These are phyloP conservation scores for Parambassis ranga DNA, from an alignment of 2,797 vertebrate species.

Conservation along the genomic window DNA sequence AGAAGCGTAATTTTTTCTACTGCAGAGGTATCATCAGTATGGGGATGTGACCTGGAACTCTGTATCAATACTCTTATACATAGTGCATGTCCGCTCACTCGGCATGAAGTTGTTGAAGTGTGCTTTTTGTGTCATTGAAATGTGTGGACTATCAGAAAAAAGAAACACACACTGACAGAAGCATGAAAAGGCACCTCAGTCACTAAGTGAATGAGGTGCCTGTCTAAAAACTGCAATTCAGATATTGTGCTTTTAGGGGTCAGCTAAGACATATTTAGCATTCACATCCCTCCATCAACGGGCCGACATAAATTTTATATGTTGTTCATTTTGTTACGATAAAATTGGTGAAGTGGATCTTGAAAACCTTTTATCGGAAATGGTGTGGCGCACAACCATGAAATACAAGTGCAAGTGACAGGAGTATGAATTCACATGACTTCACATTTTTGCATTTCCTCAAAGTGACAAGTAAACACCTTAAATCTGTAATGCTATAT, in stretches of 20 bases:
- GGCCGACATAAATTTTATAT: conserved; percentile 84
- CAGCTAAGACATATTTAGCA: conserved; percentile 81
- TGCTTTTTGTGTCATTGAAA: conserved; percentile 50
- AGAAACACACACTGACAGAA: conserved; percentile 16
- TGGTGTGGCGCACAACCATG: conserved; percentile 85
- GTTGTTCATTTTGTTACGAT: conserved; percentile 85
- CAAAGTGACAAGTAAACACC: conserved; percentile 99
- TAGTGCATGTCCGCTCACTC: conserved; percentile 54
- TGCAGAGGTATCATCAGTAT: conserved; percentile 6
- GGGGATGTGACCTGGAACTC: conserved; percentile 27
- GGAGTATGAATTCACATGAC: conserved; percentile 92
- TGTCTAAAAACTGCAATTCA: conserved; percentile 58
- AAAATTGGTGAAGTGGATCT: conserved; percentile 86
- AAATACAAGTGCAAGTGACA: conserved; percentile 92
- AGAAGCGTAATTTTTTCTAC: conserved; percentile 17
- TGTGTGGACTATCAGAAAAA: conserved; percentile 47
- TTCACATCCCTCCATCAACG: conserved; percentile 81
- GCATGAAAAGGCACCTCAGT: conserved; percentile 3
- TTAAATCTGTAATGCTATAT: conserved; percentile 99
- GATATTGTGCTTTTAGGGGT: conserved; percentile 79
- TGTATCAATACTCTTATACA: conserved; percentile 49
- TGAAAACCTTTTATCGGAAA: conserved; percentile 93
- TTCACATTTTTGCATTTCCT: conserved; percentile 97
- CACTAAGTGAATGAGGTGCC: conserved; percentile 54
- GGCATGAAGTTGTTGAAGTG: conserved; percentile 48